phyloP scores from a whole-genome alignment of 2,113 vertebrate species.

The Rhineura floridana region DNA sequence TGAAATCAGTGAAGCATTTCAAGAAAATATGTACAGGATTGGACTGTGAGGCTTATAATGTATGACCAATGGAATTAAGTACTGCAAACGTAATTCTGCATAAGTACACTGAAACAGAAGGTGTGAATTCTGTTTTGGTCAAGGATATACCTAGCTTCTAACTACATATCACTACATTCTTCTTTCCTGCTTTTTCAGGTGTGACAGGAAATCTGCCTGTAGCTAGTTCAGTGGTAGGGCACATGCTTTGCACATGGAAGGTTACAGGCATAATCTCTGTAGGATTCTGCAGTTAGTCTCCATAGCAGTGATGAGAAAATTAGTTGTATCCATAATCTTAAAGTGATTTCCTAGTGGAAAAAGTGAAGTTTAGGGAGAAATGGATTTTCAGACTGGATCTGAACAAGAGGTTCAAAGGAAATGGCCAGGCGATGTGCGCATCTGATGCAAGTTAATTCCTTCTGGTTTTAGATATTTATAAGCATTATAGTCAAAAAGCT shows the following conservation, averaged over 20 bases:
- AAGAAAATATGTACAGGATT: not conserved
- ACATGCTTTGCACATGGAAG: not conserved
- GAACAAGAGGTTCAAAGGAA: not conserved
- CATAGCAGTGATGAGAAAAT: not conserved
- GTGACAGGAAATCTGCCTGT: not conserved
- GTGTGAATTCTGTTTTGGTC: not conserved
- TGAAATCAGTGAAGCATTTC: not conserved
- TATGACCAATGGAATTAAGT: not conserved
- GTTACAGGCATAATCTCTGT: too few relatives aligned
- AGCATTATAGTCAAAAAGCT: constrained; percentile 94
- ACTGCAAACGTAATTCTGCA: not conserved
- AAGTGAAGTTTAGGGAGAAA: not conserved
- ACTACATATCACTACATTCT: not conserved
- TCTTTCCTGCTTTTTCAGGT: not conserved
- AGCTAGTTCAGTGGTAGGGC: not conserved
- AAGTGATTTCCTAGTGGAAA: not conserved
- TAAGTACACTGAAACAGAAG: not conserved
- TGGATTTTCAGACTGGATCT: not conserved
- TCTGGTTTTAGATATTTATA: constrained; percentile 85
- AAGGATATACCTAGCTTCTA: not conserved
- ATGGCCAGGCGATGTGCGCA: not conserved
- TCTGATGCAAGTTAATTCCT: not conserved
- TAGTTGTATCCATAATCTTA: not conserved
- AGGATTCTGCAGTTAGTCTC: not conserved
- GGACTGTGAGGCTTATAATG: not conserved